Base-by-base conservation (phyloP, 2,888 invertebrate genomes). In the Plebejus anna region DNA sequence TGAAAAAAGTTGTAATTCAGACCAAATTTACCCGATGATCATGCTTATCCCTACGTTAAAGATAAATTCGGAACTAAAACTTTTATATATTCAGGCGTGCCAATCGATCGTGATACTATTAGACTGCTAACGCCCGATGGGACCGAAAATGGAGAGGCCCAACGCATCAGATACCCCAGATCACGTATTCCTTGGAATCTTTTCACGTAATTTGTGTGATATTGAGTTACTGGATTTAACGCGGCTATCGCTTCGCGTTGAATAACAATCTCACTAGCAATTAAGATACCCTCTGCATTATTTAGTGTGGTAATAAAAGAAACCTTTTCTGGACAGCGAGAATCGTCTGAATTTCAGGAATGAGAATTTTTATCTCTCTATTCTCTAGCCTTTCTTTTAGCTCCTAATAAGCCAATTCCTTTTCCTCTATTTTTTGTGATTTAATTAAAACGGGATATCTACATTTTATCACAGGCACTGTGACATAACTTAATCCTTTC, bases 121-220 rank as follows among this genome's bases (percentile, higher is more conserved):
- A 73, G 73, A 55, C 55, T 66, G 66, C 32, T 32, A 73, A 42
- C 28, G n/a, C 42, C 76, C 72, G 71, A 38, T n/a, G 76, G 76
- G 71, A 76, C 79, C 81, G 87, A 84, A 89, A 89, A 86, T 84
- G 83, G 87, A 86, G 85, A 83, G 82, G 83, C 82, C 78, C 80
- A 82, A 82, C 83, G 82, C 81, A 83, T 83, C 79, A 80, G 80
- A 79, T 80, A 82, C 82, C 84, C 86, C 83, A 82, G 82, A 87
- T 88, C 87, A 85, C 83, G 81, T 82, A 81, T 80, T 76, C 79
- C 80, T 80, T 70, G 79, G 79, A 81, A 83, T 83, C 80, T 81
- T 81, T 82, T 78, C 81, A 82, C 78, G 80, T 82, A 79, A 80
- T 81, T 81, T 81, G 78, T 81, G 75, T 79, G 72, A 78, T 79